phyloP scores from a whole-genome alignment of 1,140 invertebrate genomes.

The Antheraea mylitta region DNA sequence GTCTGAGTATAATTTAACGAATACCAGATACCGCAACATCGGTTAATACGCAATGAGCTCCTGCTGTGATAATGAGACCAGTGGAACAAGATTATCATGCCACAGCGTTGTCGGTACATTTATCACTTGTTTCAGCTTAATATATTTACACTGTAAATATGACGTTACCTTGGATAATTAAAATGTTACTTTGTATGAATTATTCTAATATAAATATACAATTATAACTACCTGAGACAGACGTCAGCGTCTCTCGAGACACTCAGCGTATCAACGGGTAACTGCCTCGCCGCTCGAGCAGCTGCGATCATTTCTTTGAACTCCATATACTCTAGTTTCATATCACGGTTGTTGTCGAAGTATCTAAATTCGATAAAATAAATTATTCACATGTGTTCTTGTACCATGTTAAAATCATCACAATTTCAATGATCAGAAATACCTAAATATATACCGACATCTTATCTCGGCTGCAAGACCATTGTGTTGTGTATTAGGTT shows the following conservation, averaged over 20 bases:
- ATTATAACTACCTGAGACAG: conserved; percentile 36
- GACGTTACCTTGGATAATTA: too few species aligned
- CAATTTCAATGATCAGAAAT: too few species aligned
- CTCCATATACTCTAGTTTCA: conserved; percentile 51
- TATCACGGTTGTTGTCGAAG: conserved; percentile 53
- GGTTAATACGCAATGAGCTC: too few species aligned
- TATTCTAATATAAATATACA: not conserved
- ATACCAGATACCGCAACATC: too few species aligned
- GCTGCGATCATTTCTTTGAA: conserved; percentile 58
- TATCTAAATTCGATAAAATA: conserved; percentile 31
- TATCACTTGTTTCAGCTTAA: too few species aligned
- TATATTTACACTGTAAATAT: too few species aligned
- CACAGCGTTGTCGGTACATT: too few species aligned
- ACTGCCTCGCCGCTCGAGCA: conserved; percentile 38
- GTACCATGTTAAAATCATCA: not conserved
- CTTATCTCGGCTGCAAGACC: conserved; percentile 65
- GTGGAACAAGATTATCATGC: too few species aligned
- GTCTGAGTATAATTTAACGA: too few species aligned
- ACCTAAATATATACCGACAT: conserved; percentile 75
- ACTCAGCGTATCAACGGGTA: conserved; percentile 49
- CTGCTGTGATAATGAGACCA: too few species aligned
- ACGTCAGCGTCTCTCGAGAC: conserved; percentile 50
- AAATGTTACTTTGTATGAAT: too few species aligned
- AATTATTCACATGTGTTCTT: not conserved
- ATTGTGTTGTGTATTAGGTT: conserved; percentile 63